Conservation (phyloP, 2,113 vertebrate species). For the Thunnus maccoyii region DNA sequence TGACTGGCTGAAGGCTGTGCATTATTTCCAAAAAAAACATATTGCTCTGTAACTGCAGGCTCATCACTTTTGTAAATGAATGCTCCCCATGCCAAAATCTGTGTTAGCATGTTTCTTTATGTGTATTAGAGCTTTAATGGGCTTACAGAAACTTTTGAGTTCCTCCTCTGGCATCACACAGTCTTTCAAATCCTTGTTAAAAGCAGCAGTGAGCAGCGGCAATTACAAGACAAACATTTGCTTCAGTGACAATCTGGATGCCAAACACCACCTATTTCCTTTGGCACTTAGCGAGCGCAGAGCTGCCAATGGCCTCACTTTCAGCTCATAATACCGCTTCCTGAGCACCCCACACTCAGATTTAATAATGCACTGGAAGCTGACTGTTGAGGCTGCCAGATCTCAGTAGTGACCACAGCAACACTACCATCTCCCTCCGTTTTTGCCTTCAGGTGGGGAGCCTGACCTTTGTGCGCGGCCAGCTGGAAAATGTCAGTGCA, state of each 20-base stretch:
- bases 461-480: constrained; percentile 77
- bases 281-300: constrained; percentile 30
- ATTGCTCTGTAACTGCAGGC: too few relatives aligned
- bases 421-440: constrained; percentile 28
- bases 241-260: neutral
- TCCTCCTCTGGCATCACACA: neutral
- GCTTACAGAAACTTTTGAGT: neutral
- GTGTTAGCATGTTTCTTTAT: neutral
- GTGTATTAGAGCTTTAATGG: neutral
- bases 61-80: too few relatives aligned
- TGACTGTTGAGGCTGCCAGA: constrained; percentile 50
- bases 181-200: constrained; percentile 32
- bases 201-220: constrained; percentile 22
- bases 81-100: neutral
- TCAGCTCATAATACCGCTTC: constrained; percentile 34
- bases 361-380: constrained; percentile 64
- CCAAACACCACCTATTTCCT: constrained; percentile 57
- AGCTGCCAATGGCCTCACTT: constrained; percentile 47
- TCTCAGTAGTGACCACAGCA: constrained; percentile 52
- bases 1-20: neutral
- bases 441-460: constrained; percentile 68
- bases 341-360: constrained; percentile 46
- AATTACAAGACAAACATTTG: constrained; percentile 60
- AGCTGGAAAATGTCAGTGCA: constrained; percentile 79
- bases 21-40: too few relatives aligned